A percentile compares a stretch with the other conserved stretches of the same genome.
Conservation (phyloP, 2,113 vertebrate genomes). For the Genyomyrus donnyi region DNA sequence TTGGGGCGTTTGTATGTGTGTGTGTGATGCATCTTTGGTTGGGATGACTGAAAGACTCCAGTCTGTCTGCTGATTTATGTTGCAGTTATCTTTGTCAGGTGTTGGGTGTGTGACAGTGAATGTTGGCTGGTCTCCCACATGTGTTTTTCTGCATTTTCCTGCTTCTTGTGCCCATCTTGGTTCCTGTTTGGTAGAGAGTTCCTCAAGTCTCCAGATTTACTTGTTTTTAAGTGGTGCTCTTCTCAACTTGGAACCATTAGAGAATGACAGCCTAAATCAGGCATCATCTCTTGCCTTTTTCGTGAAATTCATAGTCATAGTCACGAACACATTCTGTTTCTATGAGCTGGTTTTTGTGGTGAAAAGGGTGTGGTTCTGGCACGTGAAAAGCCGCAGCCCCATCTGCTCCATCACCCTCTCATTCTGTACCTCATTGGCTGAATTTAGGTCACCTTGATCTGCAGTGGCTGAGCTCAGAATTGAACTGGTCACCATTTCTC, state of each 20-base stretch:
- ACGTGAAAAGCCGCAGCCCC: not conserved
- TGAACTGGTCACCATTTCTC: not conserved
- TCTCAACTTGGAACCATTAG: not conserved
- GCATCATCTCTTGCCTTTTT: not conserved
- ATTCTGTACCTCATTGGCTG: not conserved
- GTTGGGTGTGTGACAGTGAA: slow-evolving; percentile 28
- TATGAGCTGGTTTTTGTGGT: not conserved
- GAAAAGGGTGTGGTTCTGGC: not conserved
- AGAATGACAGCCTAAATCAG: not conserved
- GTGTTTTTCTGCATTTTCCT: slow-evolving; percentile 7
- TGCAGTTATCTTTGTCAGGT: slow-evolving; percentile 17
- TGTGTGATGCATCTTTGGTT: not conserved
- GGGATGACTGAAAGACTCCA: not conserved
- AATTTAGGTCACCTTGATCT: not conserved
- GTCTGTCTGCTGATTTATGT: slow-evolving; percentile 35
- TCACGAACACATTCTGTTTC: not conserved
- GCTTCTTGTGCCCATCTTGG: slow-evolving; percentile 7
- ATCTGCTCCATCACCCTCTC: not conserved
- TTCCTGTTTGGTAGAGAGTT: not conserved
- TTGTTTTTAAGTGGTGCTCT: not conserved
- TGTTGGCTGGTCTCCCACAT: not conserved
- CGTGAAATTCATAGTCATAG: not conserved
- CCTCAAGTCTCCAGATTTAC: not conserved
- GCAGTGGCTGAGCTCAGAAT: not conserved
- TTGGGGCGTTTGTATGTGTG: not conserved